phyloP scores from a whole-genome alignment of 1,140 invertebrate species.

The Papilio polytes region DNA sequence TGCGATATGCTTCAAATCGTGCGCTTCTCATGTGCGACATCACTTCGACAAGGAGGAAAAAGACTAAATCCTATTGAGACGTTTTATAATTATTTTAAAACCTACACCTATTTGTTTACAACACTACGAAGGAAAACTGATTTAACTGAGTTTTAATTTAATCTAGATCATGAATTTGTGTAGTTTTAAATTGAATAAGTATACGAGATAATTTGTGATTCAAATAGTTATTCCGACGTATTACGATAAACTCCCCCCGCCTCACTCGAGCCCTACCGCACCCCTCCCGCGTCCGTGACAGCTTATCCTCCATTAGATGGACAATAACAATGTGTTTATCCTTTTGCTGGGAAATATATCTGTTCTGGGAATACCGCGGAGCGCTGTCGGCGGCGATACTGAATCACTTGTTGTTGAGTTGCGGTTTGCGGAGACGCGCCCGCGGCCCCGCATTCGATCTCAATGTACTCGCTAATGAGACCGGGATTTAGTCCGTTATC shows the following conservation, averaged over 20 bases:
- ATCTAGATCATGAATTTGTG: too few relatives aligned
- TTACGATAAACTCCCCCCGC: background rate
- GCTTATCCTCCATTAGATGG: slow-evolving; percentile 42
- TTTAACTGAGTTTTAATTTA: too few relatives aligned
- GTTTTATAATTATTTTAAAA: background rate
- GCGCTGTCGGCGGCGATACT: slow-evolving; percentile 38
- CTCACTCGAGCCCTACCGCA: too few relatives aligned
- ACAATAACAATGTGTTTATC: slow-evolving; percentile 54
- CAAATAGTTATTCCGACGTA: too few relatives aligned
- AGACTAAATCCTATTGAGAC: background rate
- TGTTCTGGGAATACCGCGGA: slow-evolving; percentile 53
- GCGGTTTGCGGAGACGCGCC: slow-evolving; percentile 23
- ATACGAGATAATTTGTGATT: too few relatives aligned
- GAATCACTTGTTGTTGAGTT: slow-evolving; percentile 43
- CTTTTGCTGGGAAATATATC: slow-evolving; percentile 52
- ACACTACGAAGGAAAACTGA: too few relatives aligned
- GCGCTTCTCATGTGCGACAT: slow-evolving; percentile 12
- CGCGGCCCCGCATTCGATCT: background rate
- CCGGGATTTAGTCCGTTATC: background rate
- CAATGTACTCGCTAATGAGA: background rate
- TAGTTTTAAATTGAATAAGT: too few relatives aligned
- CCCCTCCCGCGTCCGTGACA: too few relatives aligned
- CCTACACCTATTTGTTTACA: too few relatives aligned
- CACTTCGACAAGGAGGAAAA: background rate
- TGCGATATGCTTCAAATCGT: slow-evolving; percentile 38